Evolutionary conservation across 2,888 invertebrate genomes (phyloP), one percentile per base, ranked within the genome.

Genomic region (Acronicta aceris): DNA sequence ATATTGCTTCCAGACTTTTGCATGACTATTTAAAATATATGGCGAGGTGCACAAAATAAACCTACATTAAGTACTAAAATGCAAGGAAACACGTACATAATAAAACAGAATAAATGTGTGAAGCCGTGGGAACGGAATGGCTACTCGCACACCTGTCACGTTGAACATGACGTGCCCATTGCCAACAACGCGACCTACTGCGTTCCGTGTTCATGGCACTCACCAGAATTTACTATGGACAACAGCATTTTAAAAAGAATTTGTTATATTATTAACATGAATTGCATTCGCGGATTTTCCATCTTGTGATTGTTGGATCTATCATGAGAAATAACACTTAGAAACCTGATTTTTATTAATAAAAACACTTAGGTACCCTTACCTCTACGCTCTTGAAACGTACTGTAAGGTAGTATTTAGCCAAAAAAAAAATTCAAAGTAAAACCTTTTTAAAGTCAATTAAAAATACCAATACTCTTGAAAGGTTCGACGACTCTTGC

Each of bases 41-140:
- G 38, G 43, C 36, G 42, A n/a, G 16, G 17, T 27, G 41, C 41
- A 43, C 36, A 36, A 50, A 51, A 36, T 46, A 48, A 38, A 71
- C 62, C 25, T 50, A 38, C 33, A 15, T 12, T 54, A 55, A 51
- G 8, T 13, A 25, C 56, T 57, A 45, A 67, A 66, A n/a, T 8
- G 6, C 17, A 45, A 8, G 16, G 38, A 50, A 56, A 54, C 61
- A 59, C 54, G 61, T 50, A 67, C 64, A 47, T 57, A 67, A 64
- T 67, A 67, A 67, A 74, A 74, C 30, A 40, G 54, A 42, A 53
- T 54, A 41, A n/a, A 67, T 61, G 67, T 71, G 56, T 49, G 58
- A 41, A 65, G 54, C 52, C 63, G 59, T 74, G 74, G 61, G 71
- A 70, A 60, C 56, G 48, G 40, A 25, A 43, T 49, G 21, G 54